Base-by-base conservation (phyloP, 2,113 vertebrate species). In the Conger conger region DNA sequence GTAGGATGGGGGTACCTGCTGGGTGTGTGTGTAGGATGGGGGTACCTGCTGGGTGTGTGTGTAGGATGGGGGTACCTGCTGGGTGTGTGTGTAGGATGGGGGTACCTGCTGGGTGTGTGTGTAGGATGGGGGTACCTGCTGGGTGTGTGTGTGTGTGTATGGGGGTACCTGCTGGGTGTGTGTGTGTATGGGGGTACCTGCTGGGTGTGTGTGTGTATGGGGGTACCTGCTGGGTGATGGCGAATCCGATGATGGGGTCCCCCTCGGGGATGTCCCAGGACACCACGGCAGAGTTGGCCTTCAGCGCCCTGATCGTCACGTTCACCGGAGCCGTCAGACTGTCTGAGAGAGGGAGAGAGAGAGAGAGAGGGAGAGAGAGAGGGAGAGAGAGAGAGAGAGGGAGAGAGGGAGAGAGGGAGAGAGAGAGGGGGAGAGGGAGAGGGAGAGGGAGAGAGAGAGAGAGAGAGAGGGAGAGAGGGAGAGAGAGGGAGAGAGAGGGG, bases 181-280 rank as follows among this genome's bases (percentile, higher is more conserved):
- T 5, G 45, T 50, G 45, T 50, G 45, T 50, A 15, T 50, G 45
- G 5, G 45, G 15, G 45, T 50, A 50, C 45, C 45, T 50, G 45
- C 53, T 33, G 60, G 68, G 8, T 27, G 11, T 17, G 30, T 16
- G 53, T 40, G 40, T 40, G 60, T 54, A 17, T 27, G 30, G 84
- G 2, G 76, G 76, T n/a, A 99, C 98, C 98, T 99, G 97, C 86
- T 99, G 98, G 87, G 98, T 98, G 93, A 99, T 97, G 68, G 97
- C 97, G 91, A 99, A 99, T 90, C 98, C 98, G 23, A 99, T 99
- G 95, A 98, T 96, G 38, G 95, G 95, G 89, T 98, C 97, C 8
- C 97, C 97, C 84, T 98, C 97, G n/a, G 97, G 95, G 86, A 98
- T 97, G 82, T 99, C 98, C 98, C 98, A 99, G 90, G 97, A 97